Percentiles rank a stretch among this genome's conserved stretches.
These are phyloP conservation scores for Otus scops DNA, from an alignment of 2,797 vertebrate genomes.

Conservation along the genomic window DNA sequence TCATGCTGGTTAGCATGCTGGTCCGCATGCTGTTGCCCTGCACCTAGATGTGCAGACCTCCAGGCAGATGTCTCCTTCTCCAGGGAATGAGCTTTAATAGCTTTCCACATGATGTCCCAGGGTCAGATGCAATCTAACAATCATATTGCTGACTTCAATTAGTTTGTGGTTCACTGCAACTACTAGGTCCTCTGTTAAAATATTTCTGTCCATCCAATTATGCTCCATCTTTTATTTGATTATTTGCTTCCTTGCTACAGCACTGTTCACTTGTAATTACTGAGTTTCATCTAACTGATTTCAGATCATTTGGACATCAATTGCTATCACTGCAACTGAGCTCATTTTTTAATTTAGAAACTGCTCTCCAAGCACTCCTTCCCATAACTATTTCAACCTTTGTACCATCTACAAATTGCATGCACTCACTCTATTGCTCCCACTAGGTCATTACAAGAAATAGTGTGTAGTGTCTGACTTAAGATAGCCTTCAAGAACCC, in stretches of 20 bases:
- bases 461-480: not conserved
- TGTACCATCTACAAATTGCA: not conserved
- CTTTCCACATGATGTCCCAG: not conserved
- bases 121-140: not conserved
- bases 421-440: not conserved
- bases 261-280: constrained; percentile 10
- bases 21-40: not conserved
- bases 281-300: constrained; percentile 4
- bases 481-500: not conserved
- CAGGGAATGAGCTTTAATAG: not conserved
- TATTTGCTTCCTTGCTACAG: constrained; percentile 26
- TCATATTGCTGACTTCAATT: not conserved
- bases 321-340: not conserved
- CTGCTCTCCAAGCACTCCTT: constrained; percentile 13
- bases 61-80: not conserved
- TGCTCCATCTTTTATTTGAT: not conserved
- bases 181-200: not conserved
- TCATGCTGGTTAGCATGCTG: not conserved
- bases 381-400: not conserved
- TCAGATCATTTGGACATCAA: constrained; percentile 29
- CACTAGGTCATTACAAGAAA: not conserved
- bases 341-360: constrained; percentile 28
- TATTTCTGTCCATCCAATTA: not conserved
- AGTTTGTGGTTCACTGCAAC: constrained; percentile 1
- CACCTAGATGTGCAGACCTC: not conserved